These are phyloP conservation scores for Anastrepha obliqua DNA, from an alignment of 1,140 invertebrate species.

Conservation along the genomic window DNA sequence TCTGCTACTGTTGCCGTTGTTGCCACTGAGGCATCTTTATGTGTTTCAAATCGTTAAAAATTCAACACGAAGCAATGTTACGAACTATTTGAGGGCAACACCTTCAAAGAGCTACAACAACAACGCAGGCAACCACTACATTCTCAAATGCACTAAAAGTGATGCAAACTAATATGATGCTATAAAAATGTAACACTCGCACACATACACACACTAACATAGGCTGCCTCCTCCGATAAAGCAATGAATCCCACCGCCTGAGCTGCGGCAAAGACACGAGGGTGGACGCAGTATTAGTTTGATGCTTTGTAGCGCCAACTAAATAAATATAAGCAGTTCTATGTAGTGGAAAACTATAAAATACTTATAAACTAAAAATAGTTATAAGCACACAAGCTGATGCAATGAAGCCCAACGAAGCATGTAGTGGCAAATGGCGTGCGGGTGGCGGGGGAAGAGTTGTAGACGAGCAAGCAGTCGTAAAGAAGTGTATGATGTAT, in stretches of 20 bases:
- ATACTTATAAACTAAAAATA: slow-evolving; percentile 4
- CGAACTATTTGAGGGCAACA: slow-evolving; percentile 39
- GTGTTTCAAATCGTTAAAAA: slow-evolving; percentile 30
- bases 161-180: not conserved
- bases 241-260: too few relatives aligned
- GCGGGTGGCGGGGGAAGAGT: too few relatives aligned
- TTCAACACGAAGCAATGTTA: slow-evolving; percentile 32
- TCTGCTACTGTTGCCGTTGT: not conserved
- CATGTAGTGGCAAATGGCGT: not conserved
- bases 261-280: not conserved
- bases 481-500: not conserved
- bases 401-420: not conserved
- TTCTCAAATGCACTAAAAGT: not conserved
- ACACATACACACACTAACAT: not conserved
- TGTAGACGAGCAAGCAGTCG: not conserved
- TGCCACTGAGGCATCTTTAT: not conserved
- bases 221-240: not conserved
- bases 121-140: not conserved
- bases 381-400: slow-evolving; percentile 20
- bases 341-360: slow-evolving; percentile 12
- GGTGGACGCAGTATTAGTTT: not conserved
- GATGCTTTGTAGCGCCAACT: not conserved
- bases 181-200: not conserved
- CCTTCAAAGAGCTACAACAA: not conserved
- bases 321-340: not conserved